Evolutionary conservation across 2,888 invertebrate species (phyloP).

Genomic region (Ornithoptera alexandrae): DNA sequence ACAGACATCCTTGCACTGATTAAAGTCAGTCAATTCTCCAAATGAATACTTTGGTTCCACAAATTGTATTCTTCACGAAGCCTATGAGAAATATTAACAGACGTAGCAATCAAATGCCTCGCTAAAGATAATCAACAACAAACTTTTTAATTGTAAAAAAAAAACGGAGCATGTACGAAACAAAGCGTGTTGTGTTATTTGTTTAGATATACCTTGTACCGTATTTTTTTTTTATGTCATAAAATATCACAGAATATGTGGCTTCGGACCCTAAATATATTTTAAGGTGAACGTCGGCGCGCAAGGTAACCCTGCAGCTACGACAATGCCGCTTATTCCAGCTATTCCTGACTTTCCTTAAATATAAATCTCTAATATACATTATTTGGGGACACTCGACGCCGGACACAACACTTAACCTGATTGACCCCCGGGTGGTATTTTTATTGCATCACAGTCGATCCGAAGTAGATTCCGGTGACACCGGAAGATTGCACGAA

Average conservation of each 20-base stretch:
- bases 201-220: too few species aligned
- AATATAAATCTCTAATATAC: conserved; percentile 63
- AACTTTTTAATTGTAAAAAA: too few species aligned
- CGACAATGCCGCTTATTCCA: conserved; percentile 47
- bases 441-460: conserved; percentile 63
- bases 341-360: conserved; percentile 54
- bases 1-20: conserved; percentile 51
- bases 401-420: conserved; percentile 67
- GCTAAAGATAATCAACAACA: background rate
- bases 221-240: too few species aligned
- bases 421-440: conserved; percentile 68
- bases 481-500: conserved; percentile 32
- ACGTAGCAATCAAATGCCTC: conserved; percentile 14
- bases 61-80: conserved; percentile 9
- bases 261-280: conserved; percentile 16
- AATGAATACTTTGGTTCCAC: conserved; percentile 28
- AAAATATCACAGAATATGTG: conserved; percentile 8
- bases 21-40: conserved; percentile 44
- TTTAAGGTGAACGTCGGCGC: conserved; percentile 19
- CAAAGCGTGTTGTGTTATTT: too few species aligned
- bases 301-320: conserved; percentile 36
- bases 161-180: too few species aligned
- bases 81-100: conserved; percentile 5
- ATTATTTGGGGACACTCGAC: conserved; percentile 55
- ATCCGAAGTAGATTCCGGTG: conserved; percentile 42